Conservation (phyloP, 1,140 invertebrate genomes). For the Drosophila arizonae region DNA sequence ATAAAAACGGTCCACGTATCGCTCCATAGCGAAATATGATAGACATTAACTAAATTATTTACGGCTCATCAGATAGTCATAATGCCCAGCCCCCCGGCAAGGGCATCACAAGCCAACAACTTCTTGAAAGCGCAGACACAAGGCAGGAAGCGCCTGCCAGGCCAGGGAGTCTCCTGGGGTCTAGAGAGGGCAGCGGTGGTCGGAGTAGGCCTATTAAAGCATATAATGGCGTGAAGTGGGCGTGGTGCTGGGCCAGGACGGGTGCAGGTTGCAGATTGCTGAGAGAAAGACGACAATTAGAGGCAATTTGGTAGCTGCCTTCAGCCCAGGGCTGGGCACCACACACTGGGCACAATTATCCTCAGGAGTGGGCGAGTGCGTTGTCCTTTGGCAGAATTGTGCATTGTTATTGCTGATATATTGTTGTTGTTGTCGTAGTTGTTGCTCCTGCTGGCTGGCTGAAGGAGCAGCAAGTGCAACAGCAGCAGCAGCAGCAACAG, state of each 20-base stretch:
- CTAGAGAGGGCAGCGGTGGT: neutral
- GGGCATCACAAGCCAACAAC: slow-evolving; percentile 15
- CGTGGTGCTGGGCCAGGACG: slow-evolving; percentile 50
- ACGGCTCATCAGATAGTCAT: slow-evolving; percentile 5
- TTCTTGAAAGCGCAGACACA: slow-evolving; percentile 59
- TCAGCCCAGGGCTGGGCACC: slow-evolving; percentile 2
- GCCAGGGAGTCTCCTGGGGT: slow-evolving; percentile 12
- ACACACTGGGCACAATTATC: slow-evolving; percentile 15
- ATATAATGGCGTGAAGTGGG: slow-evolving; percentile 76
- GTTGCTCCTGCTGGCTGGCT: slow-evolving; percentile 1
- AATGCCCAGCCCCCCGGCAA: neutral
- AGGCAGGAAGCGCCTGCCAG: slow-evolving; percentile 54
- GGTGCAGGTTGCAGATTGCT: slow-evolving; percentile 36
- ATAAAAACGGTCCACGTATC: too few relatives aligned
- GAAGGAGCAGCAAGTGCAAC: slow-evolving; percentile 44
- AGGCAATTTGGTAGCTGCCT: slow-evolving; percentile 66
- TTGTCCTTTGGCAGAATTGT: slow-evolving; percentile 66
- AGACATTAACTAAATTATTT: slow-evolving; percentile 4
- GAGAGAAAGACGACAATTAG: slow-evolving; percentile 73
- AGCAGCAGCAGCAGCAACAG: slow-evolving; percentile 73
- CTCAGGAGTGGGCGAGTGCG: slow-evolving; percentile 51
- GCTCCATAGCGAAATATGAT: neutral
- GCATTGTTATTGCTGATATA: slow-evolving; percentile 49
- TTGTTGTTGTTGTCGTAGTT: slow-evolving; percentile 8
- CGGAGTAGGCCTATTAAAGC: slow-evolving; percentile 71